Base-by-base conservation (phyloP, 2,113 vertebrate species). In the Albula goreensis region DNA sequence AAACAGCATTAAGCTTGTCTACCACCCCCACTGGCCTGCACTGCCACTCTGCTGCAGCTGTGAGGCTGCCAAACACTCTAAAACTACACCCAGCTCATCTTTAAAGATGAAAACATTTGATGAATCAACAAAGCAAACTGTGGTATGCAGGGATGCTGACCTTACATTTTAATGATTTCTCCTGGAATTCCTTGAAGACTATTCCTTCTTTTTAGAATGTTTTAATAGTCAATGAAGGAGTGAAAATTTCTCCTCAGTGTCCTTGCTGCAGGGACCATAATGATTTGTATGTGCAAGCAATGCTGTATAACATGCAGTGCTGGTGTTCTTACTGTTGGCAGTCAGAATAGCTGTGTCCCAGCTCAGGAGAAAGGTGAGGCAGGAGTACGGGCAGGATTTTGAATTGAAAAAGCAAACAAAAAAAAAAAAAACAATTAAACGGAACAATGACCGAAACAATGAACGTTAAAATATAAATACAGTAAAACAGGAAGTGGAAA, bases 1-100 rank as follows among this genome's bases (percentile, higher is more conserved):
- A 78, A 66, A 81, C 82, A 41, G 60, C 77, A 87, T n/a, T n/a
- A 19, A 19, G 60, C 49, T 3, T 13, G 41, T 17, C 15, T 25
- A 51, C 41, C 57, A 53, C 11, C 85, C 80, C 83, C 12, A 60
- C 83, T 74, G 87, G 81, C 82, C 63, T 74, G 49, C 53, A 4
- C 50, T 11, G 50, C 86, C 78, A 83, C 78, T 88, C 82, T 82
- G 25, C 70, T 31, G 22, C 22, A n/a, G n/a, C 8, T 31, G 70
- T 2, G n/a, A 74, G n/a, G 2, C n/a, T 31, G 70, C n/a, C 31
- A 31, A 25, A n/a, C 10, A 22, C 7, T 9, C 70, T 8, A 0
- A 74, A 10, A 25, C 70, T 22, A 31, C 70, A 25, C 5, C 22
- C 6, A 74, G 31, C 9, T 7, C 31, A 31, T n/a, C 9, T 31